Percentiles rank a stretch among this genome's conserved stretches.
phyloP scores from a whole-genome alignment of 2,113 vertebrate species.

The Catagonus wagneri region DNA sequence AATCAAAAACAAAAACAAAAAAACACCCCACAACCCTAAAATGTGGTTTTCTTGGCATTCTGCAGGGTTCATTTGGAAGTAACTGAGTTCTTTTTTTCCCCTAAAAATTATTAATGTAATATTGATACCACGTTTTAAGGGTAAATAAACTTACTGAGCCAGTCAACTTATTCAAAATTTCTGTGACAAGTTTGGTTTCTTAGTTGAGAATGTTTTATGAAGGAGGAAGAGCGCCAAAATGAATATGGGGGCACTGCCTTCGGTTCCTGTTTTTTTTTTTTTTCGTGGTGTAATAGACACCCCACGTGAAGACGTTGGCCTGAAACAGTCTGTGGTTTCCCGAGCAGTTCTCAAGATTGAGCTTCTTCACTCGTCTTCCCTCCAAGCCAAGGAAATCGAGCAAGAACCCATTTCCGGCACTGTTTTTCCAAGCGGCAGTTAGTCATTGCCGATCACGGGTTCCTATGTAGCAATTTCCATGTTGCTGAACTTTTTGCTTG shows the following conservation, averaged over 20 bases:
- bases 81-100: background rate
- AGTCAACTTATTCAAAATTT: background rate
- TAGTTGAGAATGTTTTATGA: background rate
- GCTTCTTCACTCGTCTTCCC: background rate
- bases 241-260: accelerated
- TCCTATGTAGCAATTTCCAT: background rate
- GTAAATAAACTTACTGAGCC: background rate
- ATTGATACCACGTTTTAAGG: background rate
- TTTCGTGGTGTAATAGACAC: accelerated
- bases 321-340: background rate
- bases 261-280: background rate
- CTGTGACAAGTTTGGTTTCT: background rate
- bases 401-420: background rate
- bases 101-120: background rate
- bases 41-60: background rate
- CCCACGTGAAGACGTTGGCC: accelerated
- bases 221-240: background rate
- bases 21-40: background rate
- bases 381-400: background rate
- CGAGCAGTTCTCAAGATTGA: background rate
- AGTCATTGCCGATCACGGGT: background rate
- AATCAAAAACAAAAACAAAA: background rate
- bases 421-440: background rate
- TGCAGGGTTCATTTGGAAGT: background rate
- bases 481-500: background rate